A percentile compares a stretch with the other conserved stretches of the same genome.
Conservation (phyloP, 2,113 vertebrate species). For the Spizaetus ornatus region DNA sequence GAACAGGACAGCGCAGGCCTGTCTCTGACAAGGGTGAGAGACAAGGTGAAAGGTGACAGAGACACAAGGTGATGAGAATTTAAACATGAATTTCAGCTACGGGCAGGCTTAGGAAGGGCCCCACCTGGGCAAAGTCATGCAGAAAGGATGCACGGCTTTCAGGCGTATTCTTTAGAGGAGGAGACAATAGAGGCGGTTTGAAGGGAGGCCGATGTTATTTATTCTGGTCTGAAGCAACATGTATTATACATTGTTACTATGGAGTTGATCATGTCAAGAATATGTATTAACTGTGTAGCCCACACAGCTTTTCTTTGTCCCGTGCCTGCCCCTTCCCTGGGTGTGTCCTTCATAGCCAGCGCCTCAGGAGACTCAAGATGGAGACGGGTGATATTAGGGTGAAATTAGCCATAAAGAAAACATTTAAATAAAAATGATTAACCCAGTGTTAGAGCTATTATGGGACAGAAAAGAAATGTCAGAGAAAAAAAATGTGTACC, state of each 20-base stretch:
- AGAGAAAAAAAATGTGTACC: constrained; percentile 59
- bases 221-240: background rate
- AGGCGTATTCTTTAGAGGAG: background rate
- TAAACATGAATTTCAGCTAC: background rate
- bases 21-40: background rate
- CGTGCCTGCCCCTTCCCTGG: background rate
- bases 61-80: background rate
- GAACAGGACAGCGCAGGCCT: background rate
- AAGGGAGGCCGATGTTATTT: background rate
- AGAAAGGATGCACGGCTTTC: background rate
- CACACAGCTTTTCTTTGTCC: background rate
- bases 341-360: background rate
- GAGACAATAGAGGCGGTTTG: background rate
- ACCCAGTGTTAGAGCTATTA: constrained; percentile 60
- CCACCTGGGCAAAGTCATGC: background rate
- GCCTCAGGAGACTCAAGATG: constrained; percentile 18
- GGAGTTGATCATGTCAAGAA: background rate
- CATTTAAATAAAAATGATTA: constrained; percentile 63
- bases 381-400: constrained; percentile 2
- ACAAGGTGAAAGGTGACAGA: background rate
- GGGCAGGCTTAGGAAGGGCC: background rate
- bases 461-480: constrained; percentile 58
- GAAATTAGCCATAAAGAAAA: constrained; percentile 67
- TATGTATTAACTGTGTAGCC: background rate
- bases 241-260: background rate